A percentile compares a stretch with the other conserved stretches of the same genome.
phyloP scores from a whole-genome alignment of 2,888 invertebrate species.

The Lacanobia oleracea region DNA sequence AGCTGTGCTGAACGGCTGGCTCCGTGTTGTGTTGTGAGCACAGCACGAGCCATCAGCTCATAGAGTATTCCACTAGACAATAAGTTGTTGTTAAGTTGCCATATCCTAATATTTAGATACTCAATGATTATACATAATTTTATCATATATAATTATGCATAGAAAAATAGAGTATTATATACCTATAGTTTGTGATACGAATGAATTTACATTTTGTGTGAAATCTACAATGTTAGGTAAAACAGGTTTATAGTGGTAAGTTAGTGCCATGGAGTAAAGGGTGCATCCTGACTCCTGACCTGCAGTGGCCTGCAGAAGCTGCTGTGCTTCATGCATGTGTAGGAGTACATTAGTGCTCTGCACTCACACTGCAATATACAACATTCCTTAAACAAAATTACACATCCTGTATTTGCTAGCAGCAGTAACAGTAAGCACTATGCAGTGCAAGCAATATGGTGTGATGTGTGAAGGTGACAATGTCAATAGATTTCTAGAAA shows the following conservation, averaged over 20 bases:
- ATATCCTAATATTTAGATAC: slow-evolving; percentile 90
- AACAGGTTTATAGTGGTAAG: slow-evolving; percentile 69
- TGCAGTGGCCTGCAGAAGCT: background rate
- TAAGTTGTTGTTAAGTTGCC: slow-evolving; percentile 90
- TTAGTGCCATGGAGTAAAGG: slow-evolving; percentile 11
- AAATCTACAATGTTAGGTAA: slow-evolving; percentile 80
- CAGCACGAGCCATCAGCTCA: slow-evolving; percentile 62
- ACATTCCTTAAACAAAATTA: slow-evolving; percentile 37
- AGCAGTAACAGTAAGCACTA: background rate
- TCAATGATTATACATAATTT: slow-evolving; percentile 85
- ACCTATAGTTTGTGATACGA: slow-evolving; percentile 89
- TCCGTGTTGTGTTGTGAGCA: slow-evolving; percentile 26
- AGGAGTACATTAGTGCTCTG: background rate
- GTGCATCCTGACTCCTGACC: background rate
- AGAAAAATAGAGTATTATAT: slow-evolving; percentile 85
- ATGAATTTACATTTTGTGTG: slow-evolving; percentile 89
- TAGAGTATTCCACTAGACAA: slow-evolving; percentile 89
- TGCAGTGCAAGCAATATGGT: background rate
- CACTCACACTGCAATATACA: slow-evolving; percentile 4
- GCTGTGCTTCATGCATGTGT: background rate
- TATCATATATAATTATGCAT: slow-evolving; percentile 76
- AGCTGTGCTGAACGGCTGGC: background rate
- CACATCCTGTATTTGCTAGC: background rate
- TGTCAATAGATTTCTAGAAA: background rate
- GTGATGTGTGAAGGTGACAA: background rate